A percentile compares a stretch with the other conserved stretches of the same genome.
Evolutionary conservation across 2,888 invertebrate species (phyloP).

Genomic region (Hymenopus coronatus): DNA sequence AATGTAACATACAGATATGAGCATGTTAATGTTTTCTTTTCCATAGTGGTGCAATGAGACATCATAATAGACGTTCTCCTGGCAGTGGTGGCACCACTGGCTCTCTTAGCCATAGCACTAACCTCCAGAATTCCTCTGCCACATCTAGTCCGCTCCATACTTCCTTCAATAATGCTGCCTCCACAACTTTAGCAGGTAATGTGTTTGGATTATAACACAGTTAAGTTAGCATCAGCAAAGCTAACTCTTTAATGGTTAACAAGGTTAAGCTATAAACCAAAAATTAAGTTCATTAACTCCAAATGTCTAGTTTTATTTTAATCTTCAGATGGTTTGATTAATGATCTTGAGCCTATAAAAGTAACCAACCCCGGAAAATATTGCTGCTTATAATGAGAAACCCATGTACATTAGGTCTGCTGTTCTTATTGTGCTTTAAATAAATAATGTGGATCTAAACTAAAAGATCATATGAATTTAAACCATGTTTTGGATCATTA

Average conservation of each 20-base stretch:
- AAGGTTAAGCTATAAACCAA: background rate
- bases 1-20: background rate
- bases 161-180: conserved; percentile 31
- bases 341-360: no score
- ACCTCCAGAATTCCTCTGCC: conserved; percentile 25
- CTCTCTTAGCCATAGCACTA: conserved; percentile 10
- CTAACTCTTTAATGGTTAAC: background rate
- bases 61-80: conserved; percentile 31
- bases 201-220: background rate
- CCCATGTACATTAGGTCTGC: no score
- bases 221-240: background rate
- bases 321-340: no score
- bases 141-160: conserved; percentile 23
- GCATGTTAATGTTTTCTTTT: background rate
- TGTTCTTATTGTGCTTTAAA: no score
- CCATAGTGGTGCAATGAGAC: conserved; percentile 29
- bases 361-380: no score
- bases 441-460: no score
- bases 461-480: no score
- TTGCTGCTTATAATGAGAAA: no score
- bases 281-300: background rate
- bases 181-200: conserved; percentile 34
- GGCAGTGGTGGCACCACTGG: conserved; percentile 19
- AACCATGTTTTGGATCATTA: no score
- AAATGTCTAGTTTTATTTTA: no score